Evolutionary conservation across 2,888 invertebrate species (phyloP).

Genomic region (Cacoxenus indagator): DNA sequence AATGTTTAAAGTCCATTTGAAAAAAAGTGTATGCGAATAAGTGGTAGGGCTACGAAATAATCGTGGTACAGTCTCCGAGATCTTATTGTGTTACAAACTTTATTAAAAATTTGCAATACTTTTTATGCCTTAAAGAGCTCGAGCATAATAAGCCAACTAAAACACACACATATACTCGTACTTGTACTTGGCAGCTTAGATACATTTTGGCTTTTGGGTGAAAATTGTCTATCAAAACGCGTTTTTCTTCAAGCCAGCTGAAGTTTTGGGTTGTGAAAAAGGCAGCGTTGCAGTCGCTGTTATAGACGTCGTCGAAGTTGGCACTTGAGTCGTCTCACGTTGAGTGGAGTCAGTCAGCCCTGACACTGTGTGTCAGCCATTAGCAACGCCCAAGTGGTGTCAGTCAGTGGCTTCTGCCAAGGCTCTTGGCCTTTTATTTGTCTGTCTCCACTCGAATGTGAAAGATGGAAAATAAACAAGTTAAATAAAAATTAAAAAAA

Average conservation of each 20-base stretch:
- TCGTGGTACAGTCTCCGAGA: too few species aligned
- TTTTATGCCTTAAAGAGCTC: too few species aligned
- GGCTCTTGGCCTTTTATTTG: slow-evolving; percentile 32
- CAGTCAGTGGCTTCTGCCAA: slow-evolving; percentile 46
- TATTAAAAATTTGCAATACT: too few species aligned
- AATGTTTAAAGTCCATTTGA: too few species aligned
- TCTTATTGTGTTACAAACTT: too few species aligned
- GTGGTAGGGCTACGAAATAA: too few species aligned
- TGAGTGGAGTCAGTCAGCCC: slow-evolving; percentile 33
- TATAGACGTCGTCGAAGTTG: background rate
- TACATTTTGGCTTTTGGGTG: background rate
- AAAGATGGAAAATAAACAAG: background rate
- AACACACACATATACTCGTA: too few species aligned
- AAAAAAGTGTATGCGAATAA: too few species aligned
- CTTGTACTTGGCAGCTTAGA: too few species aligned
- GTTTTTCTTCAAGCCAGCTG: too few species aligned
- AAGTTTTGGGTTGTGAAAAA: background rate
- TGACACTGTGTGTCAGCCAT: slow-evolving; percentile 54
- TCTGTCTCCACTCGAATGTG: background rate
- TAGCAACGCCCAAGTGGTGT: slow-evolving; percentile 45
- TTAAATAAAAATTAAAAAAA: background rate
- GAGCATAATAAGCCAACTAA: too few species aligned
- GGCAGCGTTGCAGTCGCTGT: background rate
- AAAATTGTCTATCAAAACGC: slow-evolving; percentile 24
- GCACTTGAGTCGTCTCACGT: background rate